Percentiles rank a stretch among this genome's conserved stretches.
Conservation (phyloP, 2,797 vertebrate genomes). For the Pseudochromis fuscus region DNA sequence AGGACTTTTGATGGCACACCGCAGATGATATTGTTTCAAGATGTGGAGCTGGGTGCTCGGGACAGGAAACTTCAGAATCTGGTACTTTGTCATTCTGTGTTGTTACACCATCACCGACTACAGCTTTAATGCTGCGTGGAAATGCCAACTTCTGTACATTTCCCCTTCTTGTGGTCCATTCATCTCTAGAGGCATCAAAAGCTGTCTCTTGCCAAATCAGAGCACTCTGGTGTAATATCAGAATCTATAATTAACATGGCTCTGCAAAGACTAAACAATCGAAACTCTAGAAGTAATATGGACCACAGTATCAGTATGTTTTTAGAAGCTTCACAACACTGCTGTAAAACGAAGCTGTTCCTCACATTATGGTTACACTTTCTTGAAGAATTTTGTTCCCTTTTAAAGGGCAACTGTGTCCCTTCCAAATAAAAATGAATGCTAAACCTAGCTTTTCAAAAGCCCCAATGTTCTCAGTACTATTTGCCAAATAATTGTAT, state of each 20-base stretch:
- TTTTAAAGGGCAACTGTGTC: conserved; percentile 43
- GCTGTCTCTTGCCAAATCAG: conserved; percentile 50
- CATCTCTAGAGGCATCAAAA: conserved; percentile 64
- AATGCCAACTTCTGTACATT: conserved; percentile 66
- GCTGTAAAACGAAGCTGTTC: conserved; percentile 46
- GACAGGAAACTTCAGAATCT: conserved; percentile 74
- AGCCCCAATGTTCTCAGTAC: conserved; percentile 21
- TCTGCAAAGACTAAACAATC: conserved; percentile 67
- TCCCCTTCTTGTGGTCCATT: conserved; percentile 51
- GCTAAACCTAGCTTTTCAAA: conserved; percentile 58
- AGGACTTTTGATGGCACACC: conserved; percentile 80
- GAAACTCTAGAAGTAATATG: conserved; percentile 51
- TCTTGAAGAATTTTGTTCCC: conserved; percentile 44
- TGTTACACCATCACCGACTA: conserved; percentile 64
- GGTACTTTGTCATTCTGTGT: conserved; percentile 70
- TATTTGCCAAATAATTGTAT: conserved; percentile 58
- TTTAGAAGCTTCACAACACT: conserved; percentile 45
- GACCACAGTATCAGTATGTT: conserved; percentile 47
- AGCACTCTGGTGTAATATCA: conserved; percentile 58
- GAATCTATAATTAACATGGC: conserved; percentile 67
- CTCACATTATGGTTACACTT: conserved; percentile 46
- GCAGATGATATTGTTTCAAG: conserved; percentile 83
- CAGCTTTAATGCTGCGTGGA: conserved; percentile 49
- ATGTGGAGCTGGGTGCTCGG: conserved; percentile 75
- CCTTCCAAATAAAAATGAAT: conserved; percentile 43